These are phyloP conservation scores for Erythrocercus mccallii DNA, from an alignment of 2,113 vertebrate species.

Conservation along the genomic window DNA sequence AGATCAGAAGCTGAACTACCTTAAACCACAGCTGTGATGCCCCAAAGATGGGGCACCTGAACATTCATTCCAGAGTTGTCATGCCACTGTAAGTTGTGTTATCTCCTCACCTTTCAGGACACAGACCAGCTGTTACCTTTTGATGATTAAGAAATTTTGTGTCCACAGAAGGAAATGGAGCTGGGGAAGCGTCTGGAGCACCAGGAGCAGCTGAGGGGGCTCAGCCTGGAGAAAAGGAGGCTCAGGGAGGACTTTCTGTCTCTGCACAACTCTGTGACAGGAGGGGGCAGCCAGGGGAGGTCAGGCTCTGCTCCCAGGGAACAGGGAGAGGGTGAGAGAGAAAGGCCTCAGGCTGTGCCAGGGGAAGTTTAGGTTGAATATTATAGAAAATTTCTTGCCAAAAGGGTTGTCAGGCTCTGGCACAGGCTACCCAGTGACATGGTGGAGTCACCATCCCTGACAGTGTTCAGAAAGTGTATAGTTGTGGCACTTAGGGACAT, in stretches of 20 bases:
- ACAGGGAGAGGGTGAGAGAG: background rate
- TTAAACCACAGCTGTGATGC: background rate
- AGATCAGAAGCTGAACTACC: background rate
- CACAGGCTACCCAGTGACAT: background rate
- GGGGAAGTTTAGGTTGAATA: background rate
- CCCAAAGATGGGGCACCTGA: background rate
- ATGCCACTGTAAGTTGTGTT: accelerated
- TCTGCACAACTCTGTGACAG: background rate
- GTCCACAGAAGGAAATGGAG: background rate
- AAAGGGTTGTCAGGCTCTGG: background rate
- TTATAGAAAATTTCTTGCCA: background rate
- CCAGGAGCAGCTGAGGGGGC: accelerated
- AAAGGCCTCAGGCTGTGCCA: background rate
- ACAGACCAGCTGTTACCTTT: background rate
- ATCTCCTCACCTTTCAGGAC: background rate
- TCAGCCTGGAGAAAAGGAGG: background rate
- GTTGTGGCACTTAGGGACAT: background rate
- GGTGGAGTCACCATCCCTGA: background rate
- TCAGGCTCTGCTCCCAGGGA: background rate
- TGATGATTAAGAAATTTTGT: background rate
- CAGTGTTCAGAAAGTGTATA: background rate
- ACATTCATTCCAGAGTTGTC: background rate
- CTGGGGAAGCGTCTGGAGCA: background rate
- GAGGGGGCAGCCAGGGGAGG: accelerated
- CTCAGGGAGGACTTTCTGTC: background rate